Base-by-base conservation (phyloP, 2,113 vertebrate species). In the Aplodontia rufa region DNA sequence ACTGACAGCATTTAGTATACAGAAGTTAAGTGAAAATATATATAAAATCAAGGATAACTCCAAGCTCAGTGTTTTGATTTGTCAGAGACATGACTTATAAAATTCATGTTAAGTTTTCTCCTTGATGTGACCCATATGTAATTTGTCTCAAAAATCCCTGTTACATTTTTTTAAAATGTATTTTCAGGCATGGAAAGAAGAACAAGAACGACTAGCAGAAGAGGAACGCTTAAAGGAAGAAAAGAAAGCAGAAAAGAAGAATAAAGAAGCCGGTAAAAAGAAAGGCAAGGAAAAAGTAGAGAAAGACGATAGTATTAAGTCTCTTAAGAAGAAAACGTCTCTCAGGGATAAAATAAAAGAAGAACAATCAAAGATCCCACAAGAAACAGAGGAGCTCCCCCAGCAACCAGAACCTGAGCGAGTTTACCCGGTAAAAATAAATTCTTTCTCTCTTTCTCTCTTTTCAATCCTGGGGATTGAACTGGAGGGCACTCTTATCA, bases 161-260 rank as follows among this genome's bases (percentile, higher is more conserved):
- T 42, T 82, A 28, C 30, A 20, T 35, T 60, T 96, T 96, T 58
- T 58, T 9, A 5, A 79, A 74, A 69, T 92, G 28, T 93, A 37
- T 90, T 94, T 30, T 8, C 86, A 99, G 99, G 99, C 99, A 30
- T 99, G 98, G 98, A 99, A 99, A 95, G 94, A 98, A 72, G 98
- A 99, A 51, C 98, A 98, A 88, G 97, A 99, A 0, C 96, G 8
- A 28, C 89, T 98, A 71, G 98, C 92, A 90, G 98, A 99, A 91
- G 98, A 99, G 87, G 98, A 98, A 40, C 78, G 94, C 49, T 69
- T 97, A 71, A 98, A 87, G 68, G 98, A 98, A 96, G 96, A 96
- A 78, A 98, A 96, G 68, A 99, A 98, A 96, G 96, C 97, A 45
- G 97, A 97, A 35, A 98, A 97, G 71, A 97, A 97, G 82, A 96